Percentiles rank a stretch among this genome's conserved stretches.
These are phyloP conservation scores for Galbula dea DNA, from an alignment of 2,113 vertebrate genomes.

Conservation along the genomic window DNA sequence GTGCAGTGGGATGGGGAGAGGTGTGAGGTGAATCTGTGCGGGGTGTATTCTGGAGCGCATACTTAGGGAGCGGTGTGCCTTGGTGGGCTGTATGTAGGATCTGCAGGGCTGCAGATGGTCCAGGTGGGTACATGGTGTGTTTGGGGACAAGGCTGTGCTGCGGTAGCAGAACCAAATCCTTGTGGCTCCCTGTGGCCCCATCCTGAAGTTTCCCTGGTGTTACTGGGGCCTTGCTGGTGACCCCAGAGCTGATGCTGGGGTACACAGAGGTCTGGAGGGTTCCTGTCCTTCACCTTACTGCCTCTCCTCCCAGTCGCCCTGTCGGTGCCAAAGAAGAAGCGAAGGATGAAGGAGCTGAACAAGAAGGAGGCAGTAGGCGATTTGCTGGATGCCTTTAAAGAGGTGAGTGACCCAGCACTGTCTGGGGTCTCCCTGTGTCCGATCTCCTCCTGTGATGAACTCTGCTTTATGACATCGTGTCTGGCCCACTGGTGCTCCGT, in stretches of 20 bases:
- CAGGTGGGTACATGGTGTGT: rapidly evolving
- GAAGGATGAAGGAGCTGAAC: conserved; percentile 94
- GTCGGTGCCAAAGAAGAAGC: conserved; percentile 96
- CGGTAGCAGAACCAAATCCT: not conserved
- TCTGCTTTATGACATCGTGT: conserved; percentile 35
- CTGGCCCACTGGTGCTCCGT: conserved; percentile 55
- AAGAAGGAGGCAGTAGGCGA: conserved; percentile 94
- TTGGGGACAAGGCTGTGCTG: not conserved
- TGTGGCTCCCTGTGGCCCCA: rapidly evolving
- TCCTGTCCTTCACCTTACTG: not conserved
- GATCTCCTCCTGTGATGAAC: not conserved
- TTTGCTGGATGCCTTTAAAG: conserved; percentile 95
- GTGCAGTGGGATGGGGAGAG: not conserved
- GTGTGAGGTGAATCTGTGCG: not conserved
- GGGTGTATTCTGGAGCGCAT: not conserved
- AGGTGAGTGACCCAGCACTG: conserved; percentile 73
- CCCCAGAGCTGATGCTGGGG: not conserved
- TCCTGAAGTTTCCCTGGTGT: not conserved
- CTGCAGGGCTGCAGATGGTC: not conserved
- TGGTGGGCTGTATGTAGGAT: not conserved
- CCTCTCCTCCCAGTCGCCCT: conserved; percentile 75
- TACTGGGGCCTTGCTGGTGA: not conserved
- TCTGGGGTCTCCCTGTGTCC: not conserved
- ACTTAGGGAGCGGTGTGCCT: rapidly evolving
- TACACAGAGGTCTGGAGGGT: rapidly evolving